These are phyloP conservation scores for Bungarus multicinctus DNA, from an alignment of 2,113 vertebrate species.

Conservation along the genomic window DNA sequence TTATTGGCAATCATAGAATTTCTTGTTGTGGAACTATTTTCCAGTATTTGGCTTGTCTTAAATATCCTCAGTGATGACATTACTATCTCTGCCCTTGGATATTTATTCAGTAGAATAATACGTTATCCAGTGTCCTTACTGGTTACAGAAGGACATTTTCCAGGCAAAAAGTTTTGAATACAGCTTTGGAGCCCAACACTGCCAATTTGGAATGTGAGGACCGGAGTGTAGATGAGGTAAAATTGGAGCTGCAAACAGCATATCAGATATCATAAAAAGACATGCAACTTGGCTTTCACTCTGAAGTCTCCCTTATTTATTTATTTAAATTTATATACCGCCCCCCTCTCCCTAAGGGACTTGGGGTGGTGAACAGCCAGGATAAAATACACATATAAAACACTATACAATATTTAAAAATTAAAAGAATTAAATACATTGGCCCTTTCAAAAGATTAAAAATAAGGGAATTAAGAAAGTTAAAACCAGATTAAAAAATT, in stretches of 20 bases:
- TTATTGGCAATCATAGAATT: slow-evolving; percentile 10
- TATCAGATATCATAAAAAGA: neutral
- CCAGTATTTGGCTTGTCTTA: slow-evolving; percentile 9
- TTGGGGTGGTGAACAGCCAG: too few species aligned
- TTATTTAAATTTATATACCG: too few species aligned
- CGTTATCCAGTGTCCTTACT: slow-evolving; percentile 21
- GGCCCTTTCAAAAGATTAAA: too few species aligned
- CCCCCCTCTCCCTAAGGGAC: too few species aligned
- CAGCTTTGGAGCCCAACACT: neutral
- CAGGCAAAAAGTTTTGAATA: neutral
- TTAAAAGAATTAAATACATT: too few species aligned
- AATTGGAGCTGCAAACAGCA: neutral
- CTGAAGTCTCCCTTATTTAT: neutral
- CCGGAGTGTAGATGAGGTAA: neutral
- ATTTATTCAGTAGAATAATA: slow-evolving; percentile 12
- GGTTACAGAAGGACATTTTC: slow-evolving; percentile 3
- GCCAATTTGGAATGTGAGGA: neutral
- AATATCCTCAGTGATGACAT: slow-evolving; percentile 15
- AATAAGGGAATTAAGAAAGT: too few species aligned
- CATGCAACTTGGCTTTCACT: neutral
- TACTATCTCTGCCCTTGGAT: neutral
- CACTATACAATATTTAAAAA: too few species aligned
- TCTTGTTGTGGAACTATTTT: slow-evolving; percentile 21
- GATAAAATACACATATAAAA: too few species aligned
- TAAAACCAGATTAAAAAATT: too few species aligned